Conservation (phyloP, 2,888 invertebrate genomes). For the Dicyrtomina minuta region DNA sequence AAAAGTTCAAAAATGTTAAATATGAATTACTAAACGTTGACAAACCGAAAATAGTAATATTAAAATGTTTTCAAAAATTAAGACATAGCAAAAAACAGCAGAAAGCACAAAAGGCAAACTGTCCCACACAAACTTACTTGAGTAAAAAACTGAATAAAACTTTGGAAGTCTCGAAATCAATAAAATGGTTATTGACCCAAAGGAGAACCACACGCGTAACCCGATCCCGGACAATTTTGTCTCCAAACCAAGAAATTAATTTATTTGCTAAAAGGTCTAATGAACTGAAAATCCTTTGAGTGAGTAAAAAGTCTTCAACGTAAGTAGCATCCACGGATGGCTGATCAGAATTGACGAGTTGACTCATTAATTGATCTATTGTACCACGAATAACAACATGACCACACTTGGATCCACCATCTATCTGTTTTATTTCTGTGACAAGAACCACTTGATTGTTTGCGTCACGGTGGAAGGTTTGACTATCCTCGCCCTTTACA, state of each 20-base stretch:
- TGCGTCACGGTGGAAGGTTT: conserved; percentile 37
- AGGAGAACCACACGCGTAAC: conserved; percentile 93
- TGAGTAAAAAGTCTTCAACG: conserved; percentile 96
- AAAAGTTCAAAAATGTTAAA: neutral
- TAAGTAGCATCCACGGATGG: conserved; percentile 94
- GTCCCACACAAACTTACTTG: too few relatives aligned
- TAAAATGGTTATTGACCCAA: conserved; percentile 99
- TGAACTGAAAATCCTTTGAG: conserved; percentile 88
- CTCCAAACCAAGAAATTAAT: conserved; percentile 65
- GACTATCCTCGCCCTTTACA: conserved; percentile 48
- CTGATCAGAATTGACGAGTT: conserved; percentile 87
- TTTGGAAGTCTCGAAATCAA: conserved; percentile 94
- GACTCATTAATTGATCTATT: conserved; percentile 83
- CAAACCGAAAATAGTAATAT: neutral
- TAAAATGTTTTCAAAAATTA: conserved; percentile 1
- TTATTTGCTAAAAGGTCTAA: conserved; percentile 37
- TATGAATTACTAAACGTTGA: neutral
- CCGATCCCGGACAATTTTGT: conserved; percentile 72
- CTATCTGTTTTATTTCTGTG: conserved; percentile 43
- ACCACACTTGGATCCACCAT: conserved; percentile 33
- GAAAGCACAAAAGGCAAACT: too few relatives aligned
- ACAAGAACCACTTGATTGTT: conserved; percentile 38
- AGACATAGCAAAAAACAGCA: too few relatives aligned
- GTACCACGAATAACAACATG: conserved; percentile 65
- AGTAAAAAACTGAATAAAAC: conserved; percentile 86